phyloP scores from a whole-genome alignment of 2,888 invertebrate species.

The Thereva nobilitata region DNA sequence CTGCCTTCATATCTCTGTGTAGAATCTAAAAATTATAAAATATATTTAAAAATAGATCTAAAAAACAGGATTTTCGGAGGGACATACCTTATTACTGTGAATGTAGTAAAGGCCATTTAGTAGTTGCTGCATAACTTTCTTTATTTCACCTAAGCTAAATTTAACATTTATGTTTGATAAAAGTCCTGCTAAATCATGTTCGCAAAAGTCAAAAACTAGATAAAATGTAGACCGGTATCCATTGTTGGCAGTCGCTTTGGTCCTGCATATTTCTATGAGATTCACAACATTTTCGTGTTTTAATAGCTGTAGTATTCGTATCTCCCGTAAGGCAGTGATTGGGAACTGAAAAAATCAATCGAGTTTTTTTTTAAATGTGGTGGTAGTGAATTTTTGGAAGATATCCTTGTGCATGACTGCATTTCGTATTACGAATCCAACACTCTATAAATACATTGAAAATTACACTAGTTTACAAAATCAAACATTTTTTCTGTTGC shows the following conservation, averaged over 20 bases:
- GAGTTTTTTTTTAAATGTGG: neutral
- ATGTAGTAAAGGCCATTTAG: constrained; percentile 91
- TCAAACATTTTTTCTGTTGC: too few relatives aligned
- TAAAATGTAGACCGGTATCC: constrained; percentile 63
- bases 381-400: neutral
- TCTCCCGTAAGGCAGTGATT: constrained; percentile 96
- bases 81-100: constrained; percentile 82
- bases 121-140: constrained; percentile 88
- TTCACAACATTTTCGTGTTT: constrained; percentile 98
- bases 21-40: constrained; percentile 63
- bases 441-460: too few relatives aligned
- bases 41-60: neutral
- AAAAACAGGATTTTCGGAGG: neutral
- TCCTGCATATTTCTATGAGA: constrained; percentile 94
- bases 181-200: constrained; percentile 96
- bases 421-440: too few relatives aligned
- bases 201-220: constrained; percentile 97
- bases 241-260: constrained; percentile 72
- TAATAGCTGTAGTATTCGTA: constrained; percentile 89
- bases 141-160: constrained; percentile 95
- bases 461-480: too few relatives aligned
- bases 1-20: constrained; percentile 98
- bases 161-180: constrained; percentile 94
- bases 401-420: too few relatives aligned
- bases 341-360: constrained; percentile 74